Base-by-base conservation (phyloP, 2,797 vertebrate species). In the Pelobates cultripes region DNA sequence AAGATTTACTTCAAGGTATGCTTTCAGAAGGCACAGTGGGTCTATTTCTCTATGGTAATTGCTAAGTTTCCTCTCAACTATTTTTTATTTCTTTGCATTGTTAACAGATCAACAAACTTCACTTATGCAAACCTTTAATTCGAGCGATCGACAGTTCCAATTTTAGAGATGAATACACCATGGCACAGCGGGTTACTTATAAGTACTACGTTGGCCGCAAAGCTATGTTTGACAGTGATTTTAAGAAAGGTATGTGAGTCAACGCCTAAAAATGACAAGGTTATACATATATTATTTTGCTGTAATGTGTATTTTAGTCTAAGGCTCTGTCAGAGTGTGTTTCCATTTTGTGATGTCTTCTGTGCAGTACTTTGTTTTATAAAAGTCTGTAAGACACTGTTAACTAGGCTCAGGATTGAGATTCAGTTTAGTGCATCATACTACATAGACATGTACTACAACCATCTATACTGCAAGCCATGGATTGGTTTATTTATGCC, bases 1-100 rank as follows among this genome's bases (percentile, higher is more conserved):
- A 99, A 98, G 91, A 99, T 99, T 90, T 99, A 99, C 92, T 99
- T 99, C 86, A 99, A 99, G 97, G 97, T 99, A 88, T 0, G 88
- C 42, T 53, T 81, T 69, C 80, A n/a, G 14, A 40, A n/a, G 14
- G 55, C 4, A 2, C 5, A 51, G 47, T 51, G 10, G 28, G 28
- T 28, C 28, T 28, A 28, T 28, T 28, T 28, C 1, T 28, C 28
- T 28, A 28, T 28, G 28, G 28, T 28, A 28, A 28, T 28, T 28
- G 28, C 28, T 28, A 28, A 6, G 47, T 6, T 44, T 43, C 7
- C 4, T 70, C 4, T 7, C 4, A 43, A 7, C 28, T 12, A 55
- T 66, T 42, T 4, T 40, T 0, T 55, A 28, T 12, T 73, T 10
- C 55, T 7, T 60, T 60, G 15, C 45, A 4, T 73, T 55, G 17